Percentiles rank a stretch among this genome's conserved stretches.
phyloP scores from a whole-genome alignment of 2,113 vertebrate species.

The Epinephelus lanceolatus region DNA sequence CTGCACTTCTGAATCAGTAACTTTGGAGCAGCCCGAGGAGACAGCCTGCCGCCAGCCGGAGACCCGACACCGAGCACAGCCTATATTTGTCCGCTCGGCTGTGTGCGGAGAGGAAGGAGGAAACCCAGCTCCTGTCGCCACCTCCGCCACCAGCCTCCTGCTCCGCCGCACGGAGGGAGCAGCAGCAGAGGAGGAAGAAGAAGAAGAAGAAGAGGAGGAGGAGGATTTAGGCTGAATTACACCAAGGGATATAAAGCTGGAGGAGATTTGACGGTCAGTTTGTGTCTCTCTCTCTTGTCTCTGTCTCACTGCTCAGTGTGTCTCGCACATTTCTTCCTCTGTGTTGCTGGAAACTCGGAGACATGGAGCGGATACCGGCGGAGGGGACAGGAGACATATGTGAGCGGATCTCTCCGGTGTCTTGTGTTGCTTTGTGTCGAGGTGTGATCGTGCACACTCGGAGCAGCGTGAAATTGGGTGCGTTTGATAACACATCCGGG shows the following conservation, averaged over 20 bases:
- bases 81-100: slow-evolving; percentile 46
- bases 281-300: not conserved
- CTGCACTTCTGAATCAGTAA: slow-evolving; percentile 3
- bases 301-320: not conserved
- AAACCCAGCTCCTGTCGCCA: slow-evolving; percentile 24
- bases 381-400: not conserved
- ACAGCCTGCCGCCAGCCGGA: slow-evolving; percentile 1
- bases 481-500: slow-evolving; percentile 18
- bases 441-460: not conserved
- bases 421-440: not conserved
- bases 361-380: not conserved
- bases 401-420: not conserved
- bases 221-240: slow-evolving; percentile 30
- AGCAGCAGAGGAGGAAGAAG: not conserved
- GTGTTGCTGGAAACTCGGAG: not conserved
- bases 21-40: slow-evolving; percentile 42
- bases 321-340: not conserved
- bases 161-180: not conserved
- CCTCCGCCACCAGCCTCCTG: slow-evolving; percentile 30
- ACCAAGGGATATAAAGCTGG: slow-evolving; percentile 3
- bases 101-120: slow-evolving; percentile 21
- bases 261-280: slow-evolving; percentile 64
- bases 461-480: not conserved
- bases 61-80: slow-evolving; percentile 56
- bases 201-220: not conserved